phyloP scores from a whole-genome alignment of 1,140 invertebrate species.

The Drosophila asahinai region DNA sequence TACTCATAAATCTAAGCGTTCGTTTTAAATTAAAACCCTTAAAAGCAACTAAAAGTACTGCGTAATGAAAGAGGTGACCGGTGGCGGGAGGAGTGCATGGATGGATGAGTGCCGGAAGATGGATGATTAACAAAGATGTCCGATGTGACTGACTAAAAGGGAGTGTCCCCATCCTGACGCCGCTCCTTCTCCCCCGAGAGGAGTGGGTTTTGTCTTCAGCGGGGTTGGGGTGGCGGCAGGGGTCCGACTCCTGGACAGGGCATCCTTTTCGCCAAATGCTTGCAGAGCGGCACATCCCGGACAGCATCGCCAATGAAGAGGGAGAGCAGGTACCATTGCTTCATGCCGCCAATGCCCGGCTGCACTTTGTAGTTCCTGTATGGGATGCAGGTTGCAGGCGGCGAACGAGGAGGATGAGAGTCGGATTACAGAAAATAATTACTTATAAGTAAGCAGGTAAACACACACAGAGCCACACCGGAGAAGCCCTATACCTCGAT shows the following conservation, averaged over 20 bases:
- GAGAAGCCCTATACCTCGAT: background rate
- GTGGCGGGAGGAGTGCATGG: conserved; percentile 10
- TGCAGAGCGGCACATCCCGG: conserved; percentile 91
- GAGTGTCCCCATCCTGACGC: conserved; percentile 13
- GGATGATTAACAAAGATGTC: conserved; percentile 68
- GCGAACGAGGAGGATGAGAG: conserved; percentile 52
- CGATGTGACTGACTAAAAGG: conserved; percentile 64
- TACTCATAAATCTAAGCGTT: conserved; percentile 72
- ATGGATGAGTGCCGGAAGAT: conserved; percentile 29
- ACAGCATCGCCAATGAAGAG: conserved; percentile 93
- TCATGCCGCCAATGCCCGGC: conserved; percentile 87
- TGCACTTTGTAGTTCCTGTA: conserved; percentile 91
- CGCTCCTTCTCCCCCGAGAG: conserved; percentile 2
- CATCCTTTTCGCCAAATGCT: conserved; percentile 90
- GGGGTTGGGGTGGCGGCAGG: conserved; percentile 73
- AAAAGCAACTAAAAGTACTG: conserved; percentile 69
- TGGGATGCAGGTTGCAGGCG: conserved; percentile 34
- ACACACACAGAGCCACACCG: conserved; percentile 31
- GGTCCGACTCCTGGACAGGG: conserved; percentile 82
- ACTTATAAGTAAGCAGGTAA: conserved; percentile 81
- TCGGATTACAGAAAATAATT: conserved; percentile 83
- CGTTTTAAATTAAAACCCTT: conserved; percentile 76
- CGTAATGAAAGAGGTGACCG: conserved; percentile 34
- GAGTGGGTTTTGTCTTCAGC: conserved; percentile 43
- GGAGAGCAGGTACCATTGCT: conserved; percentile 92